Evolutionary conservation across 2,113 vertebrate genomes (phyloP).

Genomic region (Diphyllodes magnificus): DNA sequence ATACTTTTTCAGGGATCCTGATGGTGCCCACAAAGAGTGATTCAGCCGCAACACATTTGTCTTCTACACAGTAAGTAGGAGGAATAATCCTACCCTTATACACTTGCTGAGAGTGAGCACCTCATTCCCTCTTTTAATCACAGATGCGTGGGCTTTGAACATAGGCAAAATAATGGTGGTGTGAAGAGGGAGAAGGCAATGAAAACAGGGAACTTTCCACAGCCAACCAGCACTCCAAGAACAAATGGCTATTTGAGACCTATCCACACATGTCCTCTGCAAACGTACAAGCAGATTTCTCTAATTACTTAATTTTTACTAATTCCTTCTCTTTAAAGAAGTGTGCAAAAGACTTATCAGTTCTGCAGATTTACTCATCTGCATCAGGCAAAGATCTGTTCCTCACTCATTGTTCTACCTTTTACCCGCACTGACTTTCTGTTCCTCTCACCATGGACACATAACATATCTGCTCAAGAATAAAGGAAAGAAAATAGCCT

Average conservation of each 20-base stretch:
- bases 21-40: not conserved
- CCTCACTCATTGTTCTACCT: not conserved
- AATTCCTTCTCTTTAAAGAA: not conserved
- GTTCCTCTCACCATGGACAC: not conserved
- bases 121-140: not conserved
- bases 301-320: not conserved
- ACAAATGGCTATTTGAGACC: not conserved
- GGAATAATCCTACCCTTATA: not conserved
- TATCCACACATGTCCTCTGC: not conserved
- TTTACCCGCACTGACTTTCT: not conserved
- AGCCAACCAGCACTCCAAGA: not conserved
- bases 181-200: not conserved
- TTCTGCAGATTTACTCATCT: not conserved
- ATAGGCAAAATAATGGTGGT: not conserved
- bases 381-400: not conserved
- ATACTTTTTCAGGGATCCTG: not conserved
- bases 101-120: not conserved
- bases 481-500: not conserved
- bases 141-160: not conserved
- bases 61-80: slow-evolving; percentile 12
- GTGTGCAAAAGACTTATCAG: not conserved
- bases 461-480: not conserved
- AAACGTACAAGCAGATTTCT: not conserved
- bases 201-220: not conserved
- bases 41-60: not conserved